Evolutionary conservation across 2,797 vertebrate species (phyloP), one percentile per base, ranked within the genome.

Genomic region (Coracias cyanogaster): DNA sequence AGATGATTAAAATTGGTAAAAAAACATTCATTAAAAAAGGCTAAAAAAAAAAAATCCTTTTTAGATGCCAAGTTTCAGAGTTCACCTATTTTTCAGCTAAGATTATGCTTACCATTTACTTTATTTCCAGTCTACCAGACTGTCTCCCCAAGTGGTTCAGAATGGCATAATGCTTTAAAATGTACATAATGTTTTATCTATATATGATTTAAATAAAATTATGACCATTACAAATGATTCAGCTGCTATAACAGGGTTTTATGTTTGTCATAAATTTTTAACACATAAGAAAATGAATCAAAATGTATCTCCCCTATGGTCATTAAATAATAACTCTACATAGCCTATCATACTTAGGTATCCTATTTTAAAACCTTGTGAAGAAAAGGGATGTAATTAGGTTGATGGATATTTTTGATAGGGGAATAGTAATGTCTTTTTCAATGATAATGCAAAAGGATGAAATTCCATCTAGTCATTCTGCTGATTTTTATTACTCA

Each of bases 261-360:
- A 96, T 97, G 94, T 97, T 97, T 93, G 94, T 65, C 91, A 95
- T 96, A 95, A 96, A 97, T 96, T 96, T 96, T 96, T 97, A 95
- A 95, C 74, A 85, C 3, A 0, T 70, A 90, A 89, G 91, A 96
- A 94, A 96, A 94, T 96, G 94, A 94, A 95, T 95, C 55, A 95
- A 95, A 96, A 93, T 74, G 7, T 89, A 80, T 92, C 91, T 95
- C 65, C 74, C 88, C 15, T 67, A 78, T 82, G 93, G 78, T 94
- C 90, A 94, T 97, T 96, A 97, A 95, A 94, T 96, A 94, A 95
- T 94, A 96, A 95, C 83, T 93, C 73, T 77, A 80, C 52, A 65
- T 90, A 94, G 83, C 83, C 73, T 77, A 89, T 93, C 77, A 90
- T 86, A 94, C 91, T 96, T 94, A 95, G 90, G 88, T 96, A 87